These are phyloP conservation scores for Bombus fervidus DNA, from an alignment of 1,140 invertebrate genomes.

Conservation along the genomic window DNA sequence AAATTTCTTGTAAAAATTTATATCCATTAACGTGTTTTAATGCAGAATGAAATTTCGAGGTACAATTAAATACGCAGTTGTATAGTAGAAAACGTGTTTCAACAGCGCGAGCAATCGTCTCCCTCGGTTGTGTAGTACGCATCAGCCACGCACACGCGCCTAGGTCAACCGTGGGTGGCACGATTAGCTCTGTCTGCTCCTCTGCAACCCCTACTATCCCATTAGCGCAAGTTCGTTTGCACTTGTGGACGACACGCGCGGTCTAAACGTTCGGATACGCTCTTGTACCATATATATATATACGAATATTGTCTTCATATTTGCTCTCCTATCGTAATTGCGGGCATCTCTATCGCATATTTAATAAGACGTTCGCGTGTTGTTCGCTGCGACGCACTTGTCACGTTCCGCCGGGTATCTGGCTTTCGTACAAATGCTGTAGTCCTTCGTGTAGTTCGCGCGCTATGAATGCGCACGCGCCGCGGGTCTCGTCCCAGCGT, in stretches of 20 bases:
- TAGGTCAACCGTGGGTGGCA: conserved; percentile 45
- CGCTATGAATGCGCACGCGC: neutral
- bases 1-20: neutral
- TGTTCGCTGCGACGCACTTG: neutral
- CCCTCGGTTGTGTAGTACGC: conserved; percentile 6
- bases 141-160: conserved; percentile 40
- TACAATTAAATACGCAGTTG: neutral
- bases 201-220: conserved; percentile 12
- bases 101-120: neutral
- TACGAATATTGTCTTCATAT: neutral
- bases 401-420: neutral
- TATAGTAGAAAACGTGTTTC: neutral
- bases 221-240: conserved; percentile 14
- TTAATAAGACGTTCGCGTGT: neutral
- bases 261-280: neutral
- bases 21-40: neutral
- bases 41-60: neutral
- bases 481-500: neutral
- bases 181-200: conserved; percentile 6
- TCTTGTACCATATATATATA: neutral
- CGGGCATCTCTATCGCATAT: neutral
- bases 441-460: neutral
- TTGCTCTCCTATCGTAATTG: neutral
- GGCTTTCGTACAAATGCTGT: neutral
- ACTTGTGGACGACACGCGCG: conserved; percentile 6